These are phyloP conservation scores for Loris lydekkerianus DNA, from an alignment of 2,797 vertebrate genomes.

Conservation along the genomic window DNA sequence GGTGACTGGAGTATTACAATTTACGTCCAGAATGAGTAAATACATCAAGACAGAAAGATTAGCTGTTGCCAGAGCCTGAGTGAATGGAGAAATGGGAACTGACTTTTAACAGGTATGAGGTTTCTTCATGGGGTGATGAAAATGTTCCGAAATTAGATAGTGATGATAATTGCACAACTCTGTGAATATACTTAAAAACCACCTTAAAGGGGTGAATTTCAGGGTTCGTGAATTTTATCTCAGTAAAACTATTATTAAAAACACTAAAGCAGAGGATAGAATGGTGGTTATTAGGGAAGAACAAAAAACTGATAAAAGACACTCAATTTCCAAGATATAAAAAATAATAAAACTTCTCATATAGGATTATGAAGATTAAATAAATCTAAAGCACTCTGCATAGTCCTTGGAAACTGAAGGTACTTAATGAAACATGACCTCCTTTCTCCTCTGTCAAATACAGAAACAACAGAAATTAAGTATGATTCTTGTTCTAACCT, in stretches of 20 bases:
- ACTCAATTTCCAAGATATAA: slow-evolving; percentile 49
- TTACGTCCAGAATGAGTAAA: neutral
- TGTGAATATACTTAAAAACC: neutral
- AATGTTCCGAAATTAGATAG: slow-evolving; percentile 23
- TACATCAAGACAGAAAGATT: slow-evolving; percentile 5
- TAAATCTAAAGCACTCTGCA: slow-evolving; percentile 57
- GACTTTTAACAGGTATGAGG: neutral
- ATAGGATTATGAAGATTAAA: slow-evolving; percentile 19
- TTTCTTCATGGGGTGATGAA: neutral
- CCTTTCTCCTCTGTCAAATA: slow-evolving; percentile 46
- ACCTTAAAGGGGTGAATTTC: slow-evolving; percentile 10
- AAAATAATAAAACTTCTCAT: slow-evolving; percentile 14
- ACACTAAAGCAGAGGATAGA: neutral
- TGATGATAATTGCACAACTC: neutral
- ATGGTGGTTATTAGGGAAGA: neutral
- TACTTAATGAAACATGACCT: slow-evolving; percentile 57
- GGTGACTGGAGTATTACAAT: too few species aligned
- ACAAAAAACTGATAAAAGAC: neutral
- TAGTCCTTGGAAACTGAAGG: neutral
- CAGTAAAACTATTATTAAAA: slow-evolving; percentile 42
- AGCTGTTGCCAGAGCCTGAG: neutral
- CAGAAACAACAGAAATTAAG: slow-evolving; percentile 35
- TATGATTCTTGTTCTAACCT: slow-evolving; percentile 46
- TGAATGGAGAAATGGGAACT: neutral
- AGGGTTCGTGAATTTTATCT: slow-evolving; percentile 8